These are phyloP conservation scores for Callopanchax toddi DNA, from an alignment of 2,113 vertebrate species.

Conservation along the genomic window DNA sequence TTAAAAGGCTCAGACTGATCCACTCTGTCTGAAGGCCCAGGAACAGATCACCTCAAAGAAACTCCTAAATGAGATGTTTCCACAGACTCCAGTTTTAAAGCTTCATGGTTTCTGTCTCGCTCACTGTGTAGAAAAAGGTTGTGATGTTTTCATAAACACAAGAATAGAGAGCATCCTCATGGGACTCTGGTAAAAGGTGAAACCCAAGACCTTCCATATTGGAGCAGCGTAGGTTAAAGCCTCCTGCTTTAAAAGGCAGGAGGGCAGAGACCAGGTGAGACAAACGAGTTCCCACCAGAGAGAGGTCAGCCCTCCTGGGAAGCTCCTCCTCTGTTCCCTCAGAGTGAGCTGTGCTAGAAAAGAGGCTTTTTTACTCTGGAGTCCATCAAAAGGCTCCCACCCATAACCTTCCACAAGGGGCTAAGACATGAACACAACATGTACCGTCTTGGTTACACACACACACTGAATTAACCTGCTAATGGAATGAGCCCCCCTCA, in stretches of 20 bases:
- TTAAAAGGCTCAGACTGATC: too few species aligned
- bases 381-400: slow-evolving; percentile 62
- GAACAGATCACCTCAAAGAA: too few species aligned
- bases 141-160: slow-evolving; percentile 66
- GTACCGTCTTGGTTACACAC: slow-evolving; percentile 21
- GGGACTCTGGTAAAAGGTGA: slow-evolving; percentile 70
- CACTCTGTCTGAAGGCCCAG: too few species aligned
- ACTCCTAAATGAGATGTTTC: too few species aligned
- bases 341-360: slow-evolving; percentile 53
- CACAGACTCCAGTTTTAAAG: too few species aligned
- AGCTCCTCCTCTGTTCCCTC: slow-evolving; percentile 48
- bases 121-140: slow-evolving; percentile 53
- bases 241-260: slow-evolving; percentile 61
- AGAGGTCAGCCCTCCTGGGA: slow-evolving; percentile 74
- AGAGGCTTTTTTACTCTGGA: slow-evolving; percentile 33
- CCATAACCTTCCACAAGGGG: slow-evolving; percentile 53
- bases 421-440: slow-evolving; percentile 38
- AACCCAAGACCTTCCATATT: slow-evolving; percentile 59
- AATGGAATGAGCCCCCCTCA: slow-evolving; percentile 57
- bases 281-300: slow-evolving; percentile 73
- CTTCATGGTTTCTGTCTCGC: slow-evolving; percentile 33
- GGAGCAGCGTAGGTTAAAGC: slow-evolving; percentile 67
- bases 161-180: slow-evolving; percentile 53
- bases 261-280: slow-evolving; percentile 52
- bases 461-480: slow-evolving; percentile 61